These are phyloP conservation scores for Drosophila mauritiana DNA, from an alignment of 1,140 invertebrate genomes.

Conservation along the genomic window DNA sequence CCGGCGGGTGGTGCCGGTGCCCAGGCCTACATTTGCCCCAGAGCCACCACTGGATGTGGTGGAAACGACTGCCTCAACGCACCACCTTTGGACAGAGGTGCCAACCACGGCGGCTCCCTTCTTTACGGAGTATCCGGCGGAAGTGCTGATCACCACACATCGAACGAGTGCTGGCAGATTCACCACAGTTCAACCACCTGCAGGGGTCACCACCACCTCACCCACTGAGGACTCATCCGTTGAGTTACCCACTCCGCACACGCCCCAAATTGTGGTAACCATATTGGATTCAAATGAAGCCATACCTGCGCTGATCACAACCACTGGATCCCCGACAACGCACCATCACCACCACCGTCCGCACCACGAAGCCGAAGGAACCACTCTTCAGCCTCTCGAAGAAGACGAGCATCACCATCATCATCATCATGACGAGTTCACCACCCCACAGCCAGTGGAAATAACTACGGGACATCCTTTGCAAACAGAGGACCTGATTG, in stretches of 20 bases:
- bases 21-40: constrained; percentile 26
- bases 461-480: constrained; percentile 53
- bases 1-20: constrained; percentile 18
- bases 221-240: constrained; percentile 36
- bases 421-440: constrained; percentile 35
- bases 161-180: constrained; percentile 64
- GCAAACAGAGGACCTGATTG: constrained; percentile 69
- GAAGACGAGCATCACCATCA: constrained; percentile 33
- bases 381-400: constrained; percentile 32
- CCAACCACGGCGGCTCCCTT: constrained; percentile 85
- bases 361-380: constrained; percentile 29
- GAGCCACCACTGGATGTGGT: constrained; percentile 39
- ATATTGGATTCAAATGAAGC: constrained; percentile 45
- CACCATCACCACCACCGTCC: constrained; percentile 43
- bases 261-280: constrained; percentile 66
- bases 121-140: constrained; percentile 85
- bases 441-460: constrained; percentile 39
- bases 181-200: constrained; percentile 60
- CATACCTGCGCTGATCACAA: constrained; percentile 13
- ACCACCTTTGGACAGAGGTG: constrained; percentile 67
- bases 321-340: constrained; percentile 28
- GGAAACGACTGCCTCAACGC: constrained; percentile 59
- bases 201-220: constrained; percentile 44
- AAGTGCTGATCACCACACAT: constrained; percentile 73
- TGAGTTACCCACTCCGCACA: constrained; percentile 43